Evolutionary conservation across 1,140 invertebrate species (phyloP).

Genomic region (Drosophila navojoa): DNA sequence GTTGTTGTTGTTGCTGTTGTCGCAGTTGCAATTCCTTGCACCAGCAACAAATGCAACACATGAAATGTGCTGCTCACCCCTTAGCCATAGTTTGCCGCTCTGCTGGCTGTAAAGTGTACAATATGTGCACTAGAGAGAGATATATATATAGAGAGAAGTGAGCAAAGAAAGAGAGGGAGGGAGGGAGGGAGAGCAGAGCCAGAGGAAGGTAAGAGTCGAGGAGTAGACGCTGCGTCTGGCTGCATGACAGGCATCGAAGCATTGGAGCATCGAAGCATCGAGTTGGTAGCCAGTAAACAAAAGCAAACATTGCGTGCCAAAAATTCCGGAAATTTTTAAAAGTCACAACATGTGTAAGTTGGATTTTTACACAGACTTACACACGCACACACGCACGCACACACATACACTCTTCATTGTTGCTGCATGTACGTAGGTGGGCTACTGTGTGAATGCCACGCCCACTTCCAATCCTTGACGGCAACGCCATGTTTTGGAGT

Average conservation of each 20-base stretch:
- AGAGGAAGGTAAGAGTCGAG: neutral
- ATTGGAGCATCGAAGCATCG: slow-evolving; percentile 6
- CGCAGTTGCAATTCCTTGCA: slow-evolving; percentile 30
- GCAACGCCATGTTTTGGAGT: slow-evolving; percentile 38
- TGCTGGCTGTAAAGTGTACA: slow-evolving; percentile 28
- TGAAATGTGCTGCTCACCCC: neutral
- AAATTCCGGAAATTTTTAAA: slow-evolving; percentile 79
- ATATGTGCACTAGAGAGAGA: neutral
- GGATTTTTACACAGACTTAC: slow-evolving; percentile 59
- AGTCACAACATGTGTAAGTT: slow-evolving; percentile 80
- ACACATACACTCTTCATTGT: neutral
- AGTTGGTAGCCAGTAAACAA: slow-evolving; percentile 66
- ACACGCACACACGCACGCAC: slow-evolving; percentile 18
- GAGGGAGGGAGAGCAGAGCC: neutral
- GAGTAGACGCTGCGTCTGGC: neutral
- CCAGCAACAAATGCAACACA: slow-evolving; percentile 21
- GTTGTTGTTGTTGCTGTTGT: slow-evolving; percentile 20
- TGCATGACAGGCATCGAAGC: slow-evolving; percentile 1
- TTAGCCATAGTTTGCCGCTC: neutral
- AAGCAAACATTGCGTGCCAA: slow-evolving; percentile 76
- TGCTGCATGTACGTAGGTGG: slow-evolving; percentile 30
- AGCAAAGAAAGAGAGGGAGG: neutral
- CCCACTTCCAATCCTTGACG: neutral
- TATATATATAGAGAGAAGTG: too few relatives aligned
- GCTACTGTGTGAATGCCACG: neutral